These are phyloP conservation scores for Ceratina australensis DNA, from an alignment of 1,140 invertebrate species.

Conservation along the genomic window DNA sequence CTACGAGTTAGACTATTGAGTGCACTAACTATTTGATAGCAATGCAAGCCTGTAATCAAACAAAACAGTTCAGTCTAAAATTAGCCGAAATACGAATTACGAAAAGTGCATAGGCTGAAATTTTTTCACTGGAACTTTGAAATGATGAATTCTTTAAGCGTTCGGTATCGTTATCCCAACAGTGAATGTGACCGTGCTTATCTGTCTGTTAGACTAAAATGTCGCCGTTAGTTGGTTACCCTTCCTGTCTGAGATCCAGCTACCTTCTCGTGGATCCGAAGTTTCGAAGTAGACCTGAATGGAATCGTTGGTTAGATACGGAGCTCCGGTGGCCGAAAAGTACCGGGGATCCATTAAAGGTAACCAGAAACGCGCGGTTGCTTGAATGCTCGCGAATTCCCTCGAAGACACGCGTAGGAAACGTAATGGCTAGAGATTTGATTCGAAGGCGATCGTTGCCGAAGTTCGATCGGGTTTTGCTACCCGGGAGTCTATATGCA, in stretches of 20 bases:
- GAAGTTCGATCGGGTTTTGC: neutral
- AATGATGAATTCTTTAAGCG: too few relatives aligned
- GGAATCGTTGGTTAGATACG: neutral
- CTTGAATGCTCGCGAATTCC: neutral
- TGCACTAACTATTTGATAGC: too few relatives aligned
- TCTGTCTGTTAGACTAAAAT: too few relatives aligned
- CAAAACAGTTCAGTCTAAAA: too few relatives aligned
- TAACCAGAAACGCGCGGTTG: conserved; percentile 13
- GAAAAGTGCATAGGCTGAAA: too few relatives aligned
- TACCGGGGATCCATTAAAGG: conserved; percentile 13
- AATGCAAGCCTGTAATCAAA: too few relatives aligned
- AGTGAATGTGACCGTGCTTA: too few relatives aligned
- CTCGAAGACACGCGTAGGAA: conserved; percentile 13
- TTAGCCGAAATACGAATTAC: too few relatives aligned
- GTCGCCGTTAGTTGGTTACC: neutral
- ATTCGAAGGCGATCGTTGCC: neutral
- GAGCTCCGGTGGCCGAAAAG: neutral
- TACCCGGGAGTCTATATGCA: neutral
- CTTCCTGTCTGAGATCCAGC: conserved; percentile 14
- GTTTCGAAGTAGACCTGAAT: neutral
- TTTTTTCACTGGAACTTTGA: too few relatives aligned
- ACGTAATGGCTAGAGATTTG: neutral
- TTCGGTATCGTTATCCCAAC: too few relatives aligned
- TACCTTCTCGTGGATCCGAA: conserved; percentile 6
- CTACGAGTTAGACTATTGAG: too few relatives aligned